Base-by-base conservation (phyloP, 2,888 invertebrate genomes). In the Eupithecia dodoneata region DNA sequence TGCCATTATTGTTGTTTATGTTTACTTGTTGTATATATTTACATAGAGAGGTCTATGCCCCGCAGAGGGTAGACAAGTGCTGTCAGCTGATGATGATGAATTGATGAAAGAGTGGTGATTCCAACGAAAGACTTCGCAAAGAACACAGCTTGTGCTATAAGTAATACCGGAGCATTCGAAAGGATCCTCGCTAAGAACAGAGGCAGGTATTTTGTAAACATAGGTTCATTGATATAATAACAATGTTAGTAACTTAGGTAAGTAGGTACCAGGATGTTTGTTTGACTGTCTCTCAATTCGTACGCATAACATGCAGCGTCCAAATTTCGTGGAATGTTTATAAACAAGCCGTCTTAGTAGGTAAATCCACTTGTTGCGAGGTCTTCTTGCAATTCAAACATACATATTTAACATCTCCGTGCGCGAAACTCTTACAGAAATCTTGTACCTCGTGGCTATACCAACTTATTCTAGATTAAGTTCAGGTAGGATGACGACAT, bases 71-170 rank as follows among this genome's bases (percentile, higher is more conserved):
- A 30, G 30, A 30, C 30, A 30, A 30, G 30, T 30, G 30, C 30
- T 30, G 30, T 30, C 30, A 30, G 30, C 30, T 30, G 30, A 30
- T 30, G 30, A 30, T 30, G 30, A 30, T 30, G 30, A 30, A 30
- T 30, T 30, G 30, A 30, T 30, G 30, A 30, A 1, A 30, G 3
- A 49, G 3, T 49, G 12, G 49, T 49, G 2, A 94, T 94, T 0
- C 94, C 94, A 6, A 89, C 84, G 59, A 93, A 87, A 0, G 94
- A 91, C 0, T 94, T 94, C 0, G 87, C 89, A 82, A 95, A 94
- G 85, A 93, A 94, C 42, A 93, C 83, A 0, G 94, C 88, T 78
- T 94, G 94, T 0, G 94, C 92, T 44, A 88, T 82, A 0, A 94
- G 94, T 0, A 86, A 80, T 89, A 90, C 91, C 88, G 0, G 92